Evolutionary conservation across 2,888 invertebrate genomes (phyloP).

Genomic region (Coelopa pilipes): DNA sequence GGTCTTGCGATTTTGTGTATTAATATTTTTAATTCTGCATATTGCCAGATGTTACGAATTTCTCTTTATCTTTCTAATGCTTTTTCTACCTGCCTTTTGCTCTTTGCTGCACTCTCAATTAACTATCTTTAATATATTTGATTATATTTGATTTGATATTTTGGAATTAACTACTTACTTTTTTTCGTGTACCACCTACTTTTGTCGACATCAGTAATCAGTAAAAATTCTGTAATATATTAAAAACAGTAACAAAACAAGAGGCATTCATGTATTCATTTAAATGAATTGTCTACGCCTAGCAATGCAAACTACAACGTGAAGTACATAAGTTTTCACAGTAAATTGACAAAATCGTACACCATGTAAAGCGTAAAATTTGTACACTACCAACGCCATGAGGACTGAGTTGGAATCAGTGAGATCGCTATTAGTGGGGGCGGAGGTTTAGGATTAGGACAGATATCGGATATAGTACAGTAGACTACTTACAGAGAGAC

Average conservation of each 20-base stretch:
- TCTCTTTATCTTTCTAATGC: constrained; percentile 28
- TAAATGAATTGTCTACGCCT: not conserved
- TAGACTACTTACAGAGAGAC: no score
- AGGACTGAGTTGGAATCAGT: no score
- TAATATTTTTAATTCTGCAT: not conserved
- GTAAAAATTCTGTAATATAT: constrained; percentile 49
- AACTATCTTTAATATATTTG: constrained; percentile 35
- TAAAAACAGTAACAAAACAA: constrained; percentile 17
- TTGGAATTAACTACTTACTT: constrained; percentile 28
- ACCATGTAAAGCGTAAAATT: not conserved
- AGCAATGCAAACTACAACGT: not conserved
- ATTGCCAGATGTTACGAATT: not conserved
- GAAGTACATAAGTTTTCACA: no score
- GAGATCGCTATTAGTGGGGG: no score
- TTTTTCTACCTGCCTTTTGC: constrained; percentile 31
- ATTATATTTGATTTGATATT: constrained; percentile 30
- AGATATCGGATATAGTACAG: no score
- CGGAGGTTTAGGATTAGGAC: no score
- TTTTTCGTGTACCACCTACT: constrained; percentile 24
- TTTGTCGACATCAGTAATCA: constrained; percentile 46
- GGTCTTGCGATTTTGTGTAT: constrained; percentile 7
- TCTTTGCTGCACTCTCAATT: constrained; percentile 36
- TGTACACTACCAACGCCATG: no score
- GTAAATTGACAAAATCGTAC: not conserved
- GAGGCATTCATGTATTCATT: not conserved